Evolutionary conservation across 2,113 vertebrate species (phyloP).

Genomic region (Saguinus imperator): DNA sequence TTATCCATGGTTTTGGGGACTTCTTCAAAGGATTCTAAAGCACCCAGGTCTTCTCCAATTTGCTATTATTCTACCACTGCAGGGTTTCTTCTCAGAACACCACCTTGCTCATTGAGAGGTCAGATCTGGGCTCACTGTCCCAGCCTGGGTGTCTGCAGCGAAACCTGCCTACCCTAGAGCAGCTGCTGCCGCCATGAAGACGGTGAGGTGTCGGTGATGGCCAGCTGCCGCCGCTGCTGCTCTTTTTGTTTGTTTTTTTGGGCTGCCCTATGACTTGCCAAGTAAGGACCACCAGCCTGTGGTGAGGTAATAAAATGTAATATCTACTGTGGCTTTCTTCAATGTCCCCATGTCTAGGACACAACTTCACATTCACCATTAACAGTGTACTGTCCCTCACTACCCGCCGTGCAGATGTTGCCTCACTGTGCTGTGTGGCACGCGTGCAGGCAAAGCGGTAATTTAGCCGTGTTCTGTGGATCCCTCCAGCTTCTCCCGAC

Average conservation of each 20-base stretch:
- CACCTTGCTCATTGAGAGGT: background rate
- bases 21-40: slow-evolving; percentile 34
- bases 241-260: background rate
- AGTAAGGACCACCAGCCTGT: background rate
- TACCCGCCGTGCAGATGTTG: background rate
- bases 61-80: background rate
- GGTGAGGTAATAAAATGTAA: background rate
- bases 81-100: background rate
- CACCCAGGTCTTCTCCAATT: background rate
- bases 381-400: background rate
- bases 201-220: fast-evolving
- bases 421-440: fast-evolving
- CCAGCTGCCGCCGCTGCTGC: background rate
- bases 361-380: background rate
- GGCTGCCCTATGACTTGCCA: background rate
- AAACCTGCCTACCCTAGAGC: background rate
- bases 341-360: background rate
- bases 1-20: slow-evolving; percentile 33
- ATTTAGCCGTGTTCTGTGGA: background rate
- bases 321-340: background rate
- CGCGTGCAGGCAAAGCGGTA: background rate
- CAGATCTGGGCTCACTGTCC: background rate
- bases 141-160: background rate
- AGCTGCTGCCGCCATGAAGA: fast-evolving
- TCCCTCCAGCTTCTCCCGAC: fast-evolving